phyloP scores from a whole-genome alignment of 1,140 invertebrate genomes.

The Homarus americanus region DNA sequence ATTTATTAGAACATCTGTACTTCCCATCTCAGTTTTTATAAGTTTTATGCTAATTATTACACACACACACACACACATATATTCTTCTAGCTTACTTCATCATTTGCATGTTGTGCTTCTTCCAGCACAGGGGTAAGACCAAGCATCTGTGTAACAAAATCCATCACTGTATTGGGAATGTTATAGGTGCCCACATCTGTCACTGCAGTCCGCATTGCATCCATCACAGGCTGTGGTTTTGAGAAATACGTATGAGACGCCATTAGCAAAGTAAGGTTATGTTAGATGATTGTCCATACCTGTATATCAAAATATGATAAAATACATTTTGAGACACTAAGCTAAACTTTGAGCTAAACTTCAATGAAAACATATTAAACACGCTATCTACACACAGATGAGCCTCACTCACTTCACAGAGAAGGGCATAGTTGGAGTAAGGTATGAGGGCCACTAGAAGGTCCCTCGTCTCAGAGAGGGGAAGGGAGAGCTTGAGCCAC shows the following conservation, averaged over 20 bases:
- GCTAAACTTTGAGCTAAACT: too few relatives aligned
- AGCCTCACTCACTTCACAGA: slow-evolving; percentile 72
- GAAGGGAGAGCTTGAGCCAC: slow-evolving; percentile 72
- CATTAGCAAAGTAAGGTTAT: neutral
- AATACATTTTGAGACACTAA: too few relatives aligned
- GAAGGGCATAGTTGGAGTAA: slow-evolving; percentile 73
- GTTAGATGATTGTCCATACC: too few relatives aligned
- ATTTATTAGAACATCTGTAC: too few relatives aligned
- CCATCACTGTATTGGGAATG: slow-evolving; percentile 73
- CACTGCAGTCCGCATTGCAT: slow-evolving; percentile 71
- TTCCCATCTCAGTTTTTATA: too few relatives aligned
- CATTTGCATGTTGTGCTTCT: slow-evolving; percentile 70
- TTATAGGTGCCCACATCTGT: slow-evolving; percentile 68
- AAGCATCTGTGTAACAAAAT: slow-evolving; percentile 73
- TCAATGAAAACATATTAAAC: too few relatives aligned
- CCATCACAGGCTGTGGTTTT: slow-evolving; percentile 66
- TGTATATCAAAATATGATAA: neutral
- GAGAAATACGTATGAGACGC: neutral
- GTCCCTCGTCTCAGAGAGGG: slow-evolving; percentile 73
- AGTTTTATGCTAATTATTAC: too few relatives aligned
- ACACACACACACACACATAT: neutral
- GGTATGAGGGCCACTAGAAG: slow-evolving; percentile 72
- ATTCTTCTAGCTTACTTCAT: slow-evolving; percentile 52
- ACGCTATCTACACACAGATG: neutral
- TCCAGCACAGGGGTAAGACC: slow-evolving; percentile 67